These are phyloP conservation scores for Tipula lateralis DNA, from an alignment of 2,888 invertebrate genomes.

Conservation along the genomic window DNA sequence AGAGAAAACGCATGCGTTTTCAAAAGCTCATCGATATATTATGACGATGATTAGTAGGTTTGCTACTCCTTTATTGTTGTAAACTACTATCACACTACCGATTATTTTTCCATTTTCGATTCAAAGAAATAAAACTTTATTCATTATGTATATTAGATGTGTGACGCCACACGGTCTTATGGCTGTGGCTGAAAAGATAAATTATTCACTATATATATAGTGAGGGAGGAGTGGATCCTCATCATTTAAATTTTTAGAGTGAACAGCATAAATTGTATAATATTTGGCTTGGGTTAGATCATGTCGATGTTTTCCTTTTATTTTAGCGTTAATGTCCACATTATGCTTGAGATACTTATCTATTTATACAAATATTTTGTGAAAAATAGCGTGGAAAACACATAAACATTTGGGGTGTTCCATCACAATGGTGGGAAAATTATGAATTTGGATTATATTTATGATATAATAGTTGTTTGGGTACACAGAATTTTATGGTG, in stretches of 20 bases:
- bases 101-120: slow-evolving; percentile 9
- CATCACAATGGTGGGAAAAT: too few species aligned
- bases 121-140: neutral
- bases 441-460: too few species aligned
- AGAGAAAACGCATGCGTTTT: neutral
- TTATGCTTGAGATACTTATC: neutral
- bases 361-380: neutral
- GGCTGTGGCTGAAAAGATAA: neutral
- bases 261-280: neutral
- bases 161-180: neutral
- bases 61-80: neutral
- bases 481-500: too few species aligned
- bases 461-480: neutral
- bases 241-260: too few species aligned
- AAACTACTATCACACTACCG: neutral
- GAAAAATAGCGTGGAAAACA: neutral
- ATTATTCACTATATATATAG: neutral
- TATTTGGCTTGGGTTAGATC: neutral
- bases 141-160: neutral
- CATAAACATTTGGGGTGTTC: too few species aligned
- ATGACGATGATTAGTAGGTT: neutral
- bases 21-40: neutral
- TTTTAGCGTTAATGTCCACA: neutral
- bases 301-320: neutral
- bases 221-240: neutral